A percentile compares a stretch with the other conserved stretches of the same genome.
phyloP scores from a whole-genome alignment of 2,797 vertebrate genomes.

The Myotis myotis region DNA sequence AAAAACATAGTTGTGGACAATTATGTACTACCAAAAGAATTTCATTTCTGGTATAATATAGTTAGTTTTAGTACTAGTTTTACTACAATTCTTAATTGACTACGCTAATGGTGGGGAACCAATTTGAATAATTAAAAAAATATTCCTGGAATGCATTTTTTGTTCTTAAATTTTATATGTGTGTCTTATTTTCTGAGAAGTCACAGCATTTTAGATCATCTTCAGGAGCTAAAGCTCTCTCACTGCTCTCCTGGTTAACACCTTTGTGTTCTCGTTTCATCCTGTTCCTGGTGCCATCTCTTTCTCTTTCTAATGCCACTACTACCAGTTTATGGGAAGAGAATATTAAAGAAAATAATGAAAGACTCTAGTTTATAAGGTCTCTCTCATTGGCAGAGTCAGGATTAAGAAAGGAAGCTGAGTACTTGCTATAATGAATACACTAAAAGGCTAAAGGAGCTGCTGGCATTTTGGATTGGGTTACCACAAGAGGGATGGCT shows the following conservation, averaged over 20 bases:
- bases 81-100: conserved; percentile 65
- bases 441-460: background rate
- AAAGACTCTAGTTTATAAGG: conserved; percentile 5
- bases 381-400: background rate
- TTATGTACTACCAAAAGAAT: conserved; percentile 69
- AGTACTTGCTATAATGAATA: background rate
- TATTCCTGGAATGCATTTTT: conserved; percentile 50
- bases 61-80: conserved; percentile 71
- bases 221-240: background rate
- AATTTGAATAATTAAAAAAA: conserved; percentile 53
- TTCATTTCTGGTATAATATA: conserved; percentile 79
- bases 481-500: background rate
- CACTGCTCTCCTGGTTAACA: conserved; percentile 41
- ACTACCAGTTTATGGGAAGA: background rate
- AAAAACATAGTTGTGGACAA: conserved; percentile 45
- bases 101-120: conserved; percentile 26
- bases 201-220: conserved; percentile 33
- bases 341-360: conserved; percentile 28
- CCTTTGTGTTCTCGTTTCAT: conserved; percentile 51
- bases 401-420: background rate
- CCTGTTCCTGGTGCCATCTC: conserved; percentile 68
- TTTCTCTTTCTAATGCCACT: conserved; percentile 58
- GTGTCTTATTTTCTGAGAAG: conserved; percentile 45
- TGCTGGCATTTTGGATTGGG: background rate
- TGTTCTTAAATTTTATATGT: conserved; percentile 42